Evolutionary conservation across 1,140 invertebrate genomes (phyloP).

Genomic region (Drosophila pallidifrons): DNA sequence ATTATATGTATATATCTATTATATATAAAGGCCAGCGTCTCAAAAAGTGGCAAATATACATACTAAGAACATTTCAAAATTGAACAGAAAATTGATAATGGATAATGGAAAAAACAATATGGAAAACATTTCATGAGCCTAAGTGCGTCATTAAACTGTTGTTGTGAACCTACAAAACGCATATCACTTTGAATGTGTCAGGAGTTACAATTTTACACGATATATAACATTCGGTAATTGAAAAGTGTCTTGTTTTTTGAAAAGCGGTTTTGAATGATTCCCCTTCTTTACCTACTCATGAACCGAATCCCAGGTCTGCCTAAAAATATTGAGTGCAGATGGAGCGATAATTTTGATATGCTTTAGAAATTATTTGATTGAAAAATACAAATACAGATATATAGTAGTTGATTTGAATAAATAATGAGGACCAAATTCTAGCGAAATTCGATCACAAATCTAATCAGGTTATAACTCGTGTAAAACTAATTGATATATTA

Average conservation of each 20-base stretch:
- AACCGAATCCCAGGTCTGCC: background rate
- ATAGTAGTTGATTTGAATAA: conserved; percentile 63
- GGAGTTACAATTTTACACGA: conserved; percentile 45
- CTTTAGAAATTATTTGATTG: conserved; percentile 26
- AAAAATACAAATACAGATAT: conserved; percentile 11
- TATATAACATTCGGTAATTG: conserved; percentile 33
- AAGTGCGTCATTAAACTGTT: conserved; percentile 59
- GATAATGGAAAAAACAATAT: conserved; percentile 27
- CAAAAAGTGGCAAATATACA: conserved; percentile 74
- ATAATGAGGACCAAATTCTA: conserved; percentile 77
- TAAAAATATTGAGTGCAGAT: background rate
- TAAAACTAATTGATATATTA: conserved; percentile 14
- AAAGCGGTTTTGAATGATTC: conserved; percentile 25
- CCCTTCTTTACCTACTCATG: background rate
- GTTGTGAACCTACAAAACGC: conserved; percentile 76
- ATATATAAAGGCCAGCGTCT: conserved; percentile 68
- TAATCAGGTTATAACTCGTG: conserved; percentile 50
- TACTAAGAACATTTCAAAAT: conserved; percentile 59
- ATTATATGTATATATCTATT: conserved; percentile 77
- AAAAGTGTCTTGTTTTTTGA: conserved; percentile 46
- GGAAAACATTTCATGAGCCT: conserved; percentile 64
- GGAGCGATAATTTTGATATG: conserved; percentile 14
- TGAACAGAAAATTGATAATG: conserved; percentile 20
- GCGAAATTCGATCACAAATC: conserved; percentile 60
- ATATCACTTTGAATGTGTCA: conserved; percentile 77